Evolutionary conservation across 2,888 invertebrate genomes (phyloP), one percentile per base, ranked within the genome.

Genomic region (Copidosoma aretas): DNA sequence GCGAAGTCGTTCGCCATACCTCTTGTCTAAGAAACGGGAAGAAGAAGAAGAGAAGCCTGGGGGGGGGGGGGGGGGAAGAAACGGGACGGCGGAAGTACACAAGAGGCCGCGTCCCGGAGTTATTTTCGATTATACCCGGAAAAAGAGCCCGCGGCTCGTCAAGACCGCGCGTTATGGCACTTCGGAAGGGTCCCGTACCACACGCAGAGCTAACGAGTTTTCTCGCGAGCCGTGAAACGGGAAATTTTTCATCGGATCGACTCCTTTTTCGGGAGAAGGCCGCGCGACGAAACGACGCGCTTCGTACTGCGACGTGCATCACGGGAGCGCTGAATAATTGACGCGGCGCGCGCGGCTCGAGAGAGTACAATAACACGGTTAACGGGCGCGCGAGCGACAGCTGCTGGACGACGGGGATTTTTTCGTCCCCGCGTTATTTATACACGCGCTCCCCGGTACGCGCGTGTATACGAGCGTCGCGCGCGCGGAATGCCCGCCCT

Each of bases 371-470:
- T n/a, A n/a, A n/a, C n/a, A n/a, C n/a, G n/a, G n/a, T n/a, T 79
- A 80, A 79, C 79, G 77, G 79, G 68, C 73, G 67, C 71, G 72
- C 71, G 43, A 74, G 74, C 77, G 76, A 77, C 81, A 79, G 80
- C 79, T 81, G 79, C 76, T 76, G 76, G 80, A 81, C 77, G 80
- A 74, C 54, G 43, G 21, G 12, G n/a, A 15, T 41, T 39, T 67
- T 67, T 67, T 65, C 46, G 19, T 56, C 61, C 46, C 60, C 54
- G 41, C 61, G 68, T 71, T 71, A 67, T 67, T 69, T 68, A 67
- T 67, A 69, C 53, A 49, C 62, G 32, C 14, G 21, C 22, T 39
- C 32, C 32, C 32, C 32, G 32, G 4, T 32, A 24, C 17, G 51
- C 49, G 51, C 19, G 0, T 51, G n/a, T n/a, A n/a, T n/a, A n/a